Evolutionary conservation across 2,113 vertebrate genomes (phyloP), one percentile per base, ranked within the genome.

Genomic region (Vimba vimba): DNA sequence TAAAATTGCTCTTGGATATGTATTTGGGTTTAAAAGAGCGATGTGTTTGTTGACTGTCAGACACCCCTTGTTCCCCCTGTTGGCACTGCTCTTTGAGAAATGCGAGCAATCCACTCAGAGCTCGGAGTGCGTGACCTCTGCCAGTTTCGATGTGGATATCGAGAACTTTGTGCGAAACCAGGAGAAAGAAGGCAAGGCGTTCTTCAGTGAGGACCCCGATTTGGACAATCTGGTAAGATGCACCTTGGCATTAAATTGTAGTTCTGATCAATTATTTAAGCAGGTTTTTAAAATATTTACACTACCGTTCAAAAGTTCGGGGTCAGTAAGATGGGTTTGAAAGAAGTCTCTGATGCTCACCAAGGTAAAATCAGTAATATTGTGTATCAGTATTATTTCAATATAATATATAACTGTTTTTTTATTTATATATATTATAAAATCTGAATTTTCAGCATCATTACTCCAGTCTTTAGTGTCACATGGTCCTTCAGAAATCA

Each of bases 201-300:
- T 99, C 95, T 99, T 99, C 96, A 99, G 98, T 0, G 98, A 99
- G 89, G 97, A 99, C 91, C 97, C 97, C 0, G 97, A 99, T 90
- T 97, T 98, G 57, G 98, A 99, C 95, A 99, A 95, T 93, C 93
- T 99, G 97, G 98, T 99, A 94, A 93, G 95, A 69, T 33, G 15
- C 33, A 2, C 12, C 9, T 39, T 66, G 36, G 1, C 62, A 27
- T 64, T 33, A 66, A 15, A 27, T 25, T 27, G 27, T 9, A 7
- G 2, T 23, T 8, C 55, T 23, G 55, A 57, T 23, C 19, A 8
- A 57, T 57, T 57, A 57, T 23, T 57, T 23, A 57, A 23, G 2
- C 55, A 19, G 19, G 68, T 39, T 71, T n/a, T 23, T 23, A 4
- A 21, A 57, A 11, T 43, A 39, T 71, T 39, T 23, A 6, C 19